Conservation (phyloP, 1,140 invertebrate genomes). For the Magallana angulata region DNA sequence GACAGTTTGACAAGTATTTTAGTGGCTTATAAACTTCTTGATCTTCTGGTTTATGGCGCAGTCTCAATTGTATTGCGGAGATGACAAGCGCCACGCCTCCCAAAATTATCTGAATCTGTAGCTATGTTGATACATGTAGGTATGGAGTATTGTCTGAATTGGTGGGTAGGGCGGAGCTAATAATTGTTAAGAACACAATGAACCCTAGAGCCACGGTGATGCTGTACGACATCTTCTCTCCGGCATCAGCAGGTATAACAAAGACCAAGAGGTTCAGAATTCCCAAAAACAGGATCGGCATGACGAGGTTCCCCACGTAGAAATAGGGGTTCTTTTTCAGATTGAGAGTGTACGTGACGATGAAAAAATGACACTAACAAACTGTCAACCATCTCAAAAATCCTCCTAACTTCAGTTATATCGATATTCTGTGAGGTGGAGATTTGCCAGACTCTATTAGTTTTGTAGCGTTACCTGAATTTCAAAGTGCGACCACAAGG, state of each 20-base stretch:
- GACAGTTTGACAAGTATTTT: background rate
- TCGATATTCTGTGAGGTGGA: background rate
- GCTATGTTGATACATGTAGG: conserved; percentile 1
- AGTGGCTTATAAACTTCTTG: background rate
- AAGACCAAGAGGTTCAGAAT: conserved; percentile 48
- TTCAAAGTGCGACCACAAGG: background rate
- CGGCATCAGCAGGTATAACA: conserved; percentile 47
- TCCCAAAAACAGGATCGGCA: conserved; percentile 48
- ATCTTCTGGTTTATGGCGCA: background rate
- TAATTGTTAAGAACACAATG: conserved; percentile 49
- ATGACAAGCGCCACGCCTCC: background rate
- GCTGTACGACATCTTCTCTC: conserved; percentile 53
- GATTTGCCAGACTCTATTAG: conserved; percentile 38
- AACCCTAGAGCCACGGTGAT: conserved; percentile 50
- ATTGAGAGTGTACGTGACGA: conserved; percentile 47
- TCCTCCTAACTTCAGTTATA: no score
- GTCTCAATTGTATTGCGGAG: background rate
- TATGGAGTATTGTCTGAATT: conserved; percentile 44
- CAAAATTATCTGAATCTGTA: background rate
- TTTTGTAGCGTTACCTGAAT: background rate
- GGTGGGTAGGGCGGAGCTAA: conserved; percentile 41
- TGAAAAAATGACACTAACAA: no score
- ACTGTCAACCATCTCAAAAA: no score
- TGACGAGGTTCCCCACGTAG: conserved; percentile 38
- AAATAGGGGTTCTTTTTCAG: conserved; percentile 31